Evolutionary conservation across 2,113 vertebrate species (phyloP), one percentile per base, ranked within the genome.

Genomic region (Bettongia penicillata): DNA sequence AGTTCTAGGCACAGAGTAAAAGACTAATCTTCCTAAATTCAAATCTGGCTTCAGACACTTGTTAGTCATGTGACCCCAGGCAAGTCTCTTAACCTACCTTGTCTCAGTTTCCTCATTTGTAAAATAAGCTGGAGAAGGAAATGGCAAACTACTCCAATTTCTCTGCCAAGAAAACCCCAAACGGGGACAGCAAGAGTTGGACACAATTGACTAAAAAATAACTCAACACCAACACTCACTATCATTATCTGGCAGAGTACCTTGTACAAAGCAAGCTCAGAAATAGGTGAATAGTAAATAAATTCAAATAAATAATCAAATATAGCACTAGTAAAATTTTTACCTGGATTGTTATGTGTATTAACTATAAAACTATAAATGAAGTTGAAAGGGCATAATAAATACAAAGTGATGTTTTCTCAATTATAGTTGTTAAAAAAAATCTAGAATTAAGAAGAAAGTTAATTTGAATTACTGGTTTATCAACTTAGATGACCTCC

Each of bases 401-500:
- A 77, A 77, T n/a, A n/a, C 57, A 61, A 31, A 61, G 57, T 68
- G 23, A 68, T 68, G 61, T 77, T 77, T 61, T 61, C 26, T 57
- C 26, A 23, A 31, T 61, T 37, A 61, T 61, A 31, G 8, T 61
- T 68, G 31, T 68, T 77, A 77, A 77, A n/a, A n/a, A 48, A n/a
- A 77, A 11, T 77, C 3, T 77, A 77, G 61, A 77, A 16, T 68
- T 26, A 90, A 24, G 51, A 91, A 90, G 91, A 23, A 47, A 57
- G 48, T 68, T 92, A 31, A 92, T 53, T 93, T 90, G 90, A 96
- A 97, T 61, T 52, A 55, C 28, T 91, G 48, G 8, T 49, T 47
- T 96, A 95, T 94, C 51, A 68, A 37, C 77, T 84, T 92, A 93
- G 31, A 43, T 68, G 91, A 51, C 23, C 89, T 53, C 55, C 50